A percentile compares a stretch with the other conserved stretches of the same genome.
These are phyloP conservation scores for Tiliacea citrago DNA, from an alignment of 2,888 invertebrate genomes.

Conservation along the genomic window DNA sequence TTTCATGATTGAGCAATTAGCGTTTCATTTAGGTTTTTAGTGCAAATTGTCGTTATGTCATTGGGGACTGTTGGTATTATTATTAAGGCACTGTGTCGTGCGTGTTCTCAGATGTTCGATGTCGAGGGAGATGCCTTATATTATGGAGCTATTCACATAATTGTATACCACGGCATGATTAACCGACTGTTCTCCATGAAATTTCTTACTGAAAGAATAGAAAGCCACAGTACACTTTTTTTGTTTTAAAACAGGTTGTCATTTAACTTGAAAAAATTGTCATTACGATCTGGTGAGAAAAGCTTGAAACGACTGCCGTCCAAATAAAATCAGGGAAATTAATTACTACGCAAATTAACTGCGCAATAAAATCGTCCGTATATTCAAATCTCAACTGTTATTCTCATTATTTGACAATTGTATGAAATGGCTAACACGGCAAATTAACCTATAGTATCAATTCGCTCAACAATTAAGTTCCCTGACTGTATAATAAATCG, in stretches of 20 bases:
- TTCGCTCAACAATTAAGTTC: background rate
- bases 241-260: background rate
- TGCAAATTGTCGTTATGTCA: constrained; percentile 42
- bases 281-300: background rate
- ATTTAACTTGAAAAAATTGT: background rate
- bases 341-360: no score
- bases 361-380: no score
- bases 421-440: background rate
- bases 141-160: background rate
- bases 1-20: constrained; percentile 60
- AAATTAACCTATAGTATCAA: background rate
- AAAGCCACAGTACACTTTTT: background rate
- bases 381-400: background rate
- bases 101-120: background rate
- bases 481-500: background rate
- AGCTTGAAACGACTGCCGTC: no score
- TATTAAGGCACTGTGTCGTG: background rate
- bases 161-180: background rate
- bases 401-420: background rate
- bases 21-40: constrained; percentile 49
- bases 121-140: background rate
- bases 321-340: no score
- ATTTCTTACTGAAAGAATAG: no score
- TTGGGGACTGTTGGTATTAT: background rate
- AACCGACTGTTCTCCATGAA: background rate